Percentiles rank a stretch among this genome's conserved stretches.
Conservation (phyloP, 2,888 invertebrate genomes). For the Vesta saturnalis region DNA sequence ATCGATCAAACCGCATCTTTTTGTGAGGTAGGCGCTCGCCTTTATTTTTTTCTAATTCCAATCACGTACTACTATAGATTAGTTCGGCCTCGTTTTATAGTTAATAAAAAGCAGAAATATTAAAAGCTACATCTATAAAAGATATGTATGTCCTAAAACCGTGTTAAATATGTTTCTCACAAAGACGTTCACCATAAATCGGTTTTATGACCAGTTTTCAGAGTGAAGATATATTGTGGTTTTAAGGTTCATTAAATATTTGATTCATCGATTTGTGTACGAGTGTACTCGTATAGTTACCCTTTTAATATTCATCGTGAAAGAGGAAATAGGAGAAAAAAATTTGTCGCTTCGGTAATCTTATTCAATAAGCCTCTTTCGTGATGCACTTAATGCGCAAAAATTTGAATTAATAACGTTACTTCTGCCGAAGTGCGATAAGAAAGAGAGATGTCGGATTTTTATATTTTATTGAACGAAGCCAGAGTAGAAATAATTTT, state of each 20-base stretch:
- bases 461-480: no score
- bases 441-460: no score
- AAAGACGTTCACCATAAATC: conserved; percentile 8
- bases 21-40: background rate
- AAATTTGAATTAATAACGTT: no score
- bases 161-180: conserved; percentile 2
- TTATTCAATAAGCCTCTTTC: no score
- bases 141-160: background rate
- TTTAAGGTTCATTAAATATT: conserved; percentile 15
- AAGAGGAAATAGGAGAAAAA: no score
- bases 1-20: background rate
- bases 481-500: no score
- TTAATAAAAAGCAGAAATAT: background rate
- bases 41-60: background rate
- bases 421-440: no score
- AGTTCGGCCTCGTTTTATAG: no score
- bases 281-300: no score
- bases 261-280: background rate
- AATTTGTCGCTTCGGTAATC: no score
- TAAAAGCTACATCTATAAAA: background rate
- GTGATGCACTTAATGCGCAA: no score
- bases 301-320: no score
- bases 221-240: background rate
- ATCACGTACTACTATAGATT: background rate
- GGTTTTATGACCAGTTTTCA: background rate